Evolutionary conservation across 2,888 invertebrate species (phyloP), one percentile per base, ranked within the genome.

Genomic region (Idaea dimidiata): DNA sequence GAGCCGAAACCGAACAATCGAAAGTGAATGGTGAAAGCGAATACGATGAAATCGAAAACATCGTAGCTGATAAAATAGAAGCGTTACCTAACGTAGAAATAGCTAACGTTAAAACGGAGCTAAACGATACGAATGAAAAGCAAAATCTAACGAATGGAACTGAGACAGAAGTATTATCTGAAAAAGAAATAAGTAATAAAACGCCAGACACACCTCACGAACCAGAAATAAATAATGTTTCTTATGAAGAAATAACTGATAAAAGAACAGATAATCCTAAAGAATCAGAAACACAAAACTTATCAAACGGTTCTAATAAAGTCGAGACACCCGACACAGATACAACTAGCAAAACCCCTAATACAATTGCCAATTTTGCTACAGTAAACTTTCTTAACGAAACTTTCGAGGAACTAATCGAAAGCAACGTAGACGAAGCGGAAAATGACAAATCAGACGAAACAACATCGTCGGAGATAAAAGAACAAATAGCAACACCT

Each of bases 391-490:
- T 89, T 74, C 70, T 92, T 16, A 87, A 78, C 61, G 90, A 90
- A 71, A 81, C 87, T 0, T 91, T 91, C 63, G 92, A 92, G 74
- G 91, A 91, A 67, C 73, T 92, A 2, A 65, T 89, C 10, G 93
- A 93, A 61, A 93, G 91, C 65, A 93, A 93, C 63, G 91, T 93
- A 5, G 89, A 90, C 64, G 88, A 87, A 55, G 78, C 80, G n/a
- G 91, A 91, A 59, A 87, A 81, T 64, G 83, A 84, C 59, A 75
- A 76, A 65, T 78, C 76, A 56, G 62, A 74, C 17, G 77, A 73
- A 59, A 81, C 80, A 67, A 77, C 62, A 58, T 18, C 56, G 10
- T 56, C 14, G 1, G 56, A 56, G 66, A 60, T 31, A 18, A 18
- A 56, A 56, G 17, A 56, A 17, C 17, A 56, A 56, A 17, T 54